phyloP scores from a whole-genome alignment of 2,888 invertebrate species.

The Deilephila elpenor region DNA sequence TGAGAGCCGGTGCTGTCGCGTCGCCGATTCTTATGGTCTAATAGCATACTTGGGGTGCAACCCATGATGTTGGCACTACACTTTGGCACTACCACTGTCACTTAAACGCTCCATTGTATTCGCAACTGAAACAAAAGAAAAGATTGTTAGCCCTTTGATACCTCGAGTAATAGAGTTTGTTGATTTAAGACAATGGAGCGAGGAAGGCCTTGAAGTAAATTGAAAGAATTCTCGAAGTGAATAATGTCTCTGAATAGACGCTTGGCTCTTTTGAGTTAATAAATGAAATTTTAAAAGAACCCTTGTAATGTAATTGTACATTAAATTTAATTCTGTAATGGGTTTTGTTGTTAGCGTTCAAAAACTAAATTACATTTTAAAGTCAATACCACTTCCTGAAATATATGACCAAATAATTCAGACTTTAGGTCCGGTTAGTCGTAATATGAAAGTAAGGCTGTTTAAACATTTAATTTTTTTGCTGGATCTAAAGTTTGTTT shows the following conservation, averaged over 20 bases:
- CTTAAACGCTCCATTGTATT: slow-evolving; percentile 58
- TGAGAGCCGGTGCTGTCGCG: slow-evolving; percentile 83
- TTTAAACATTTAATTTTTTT: no score
- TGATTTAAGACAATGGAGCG: slow-evolving; percentile 1
- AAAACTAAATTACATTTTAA: no score
- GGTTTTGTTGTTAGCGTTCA: no score
- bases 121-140: slow-evolving; percentile 24
- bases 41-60: slow-evolving; percentile 86
- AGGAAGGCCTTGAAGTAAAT: slow-evolving; percentile 4
- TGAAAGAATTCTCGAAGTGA: not conserved
- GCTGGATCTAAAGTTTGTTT: no score
- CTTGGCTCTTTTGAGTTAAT: not conserved
- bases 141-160: not conserved
- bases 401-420: not conserved
- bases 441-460: no score
- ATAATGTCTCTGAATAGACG: not conserved
- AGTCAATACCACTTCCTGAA: no score
- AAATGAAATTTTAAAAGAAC: not conserved
- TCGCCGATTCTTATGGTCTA: slow-evolving; percentile 85
- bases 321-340: no score
- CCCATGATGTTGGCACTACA: slow-evolving; percentile 85
- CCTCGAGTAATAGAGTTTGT: not conserved
- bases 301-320: not conserved
- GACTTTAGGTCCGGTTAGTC: not conserved
- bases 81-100: slow-evolving; percentile 73